Evolutionary conservation across 2,888 invertebrate genomes (phyloP).

Genomic region (Apamea crenata): DNA sequence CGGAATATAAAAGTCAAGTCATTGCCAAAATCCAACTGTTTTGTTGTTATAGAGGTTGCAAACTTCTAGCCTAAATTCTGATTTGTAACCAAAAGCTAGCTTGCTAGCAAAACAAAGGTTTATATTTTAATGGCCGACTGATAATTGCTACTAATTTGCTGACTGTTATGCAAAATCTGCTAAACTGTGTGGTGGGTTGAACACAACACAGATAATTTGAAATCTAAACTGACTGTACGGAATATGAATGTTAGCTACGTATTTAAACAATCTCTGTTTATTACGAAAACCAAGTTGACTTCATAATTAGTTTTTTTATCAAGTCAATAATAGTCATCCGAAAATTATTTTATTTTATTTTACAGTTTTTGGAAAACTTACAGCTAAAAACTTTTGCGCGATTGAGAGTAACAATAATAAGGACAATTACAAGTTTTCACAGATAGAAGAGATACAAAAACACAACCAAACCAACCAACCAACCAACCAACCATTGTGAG

Average conservation of each 20-base stretch:
- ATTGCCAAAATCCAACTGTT: constrained; percentile 23
- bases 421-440: no score
- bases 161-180: background rate
- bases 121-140: background rate
- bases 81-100: constrained; percentile 1
- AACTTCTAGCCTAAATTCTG: background rate
- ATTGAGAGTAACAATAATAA: no score
- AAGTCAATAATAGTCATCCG: background rate
- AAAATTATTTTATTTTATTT: no score
- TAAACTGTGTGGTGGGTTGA: background rate
- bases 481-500: no score
- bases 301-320: background rate
- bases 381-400: no score
- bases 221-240: background rate
- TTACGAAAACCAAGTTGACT: background rate
- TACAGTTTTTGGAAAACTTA: no score
- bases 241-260: background rate
- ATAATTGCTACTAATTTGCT: background rate
- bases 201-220: constrained; percentile 1
- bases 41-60: constrained; percentile 1
- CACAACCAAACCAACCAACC: no score
- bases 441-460: no score
- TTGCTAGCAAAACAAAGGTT: background rate
- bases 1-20: constrained; percentile 26
- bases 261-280: background rate